Evolutionary conservation across 2,113 vertebrate genomes (phyloP).

Genomic region (Rousettus leschenaultii): DNA sequence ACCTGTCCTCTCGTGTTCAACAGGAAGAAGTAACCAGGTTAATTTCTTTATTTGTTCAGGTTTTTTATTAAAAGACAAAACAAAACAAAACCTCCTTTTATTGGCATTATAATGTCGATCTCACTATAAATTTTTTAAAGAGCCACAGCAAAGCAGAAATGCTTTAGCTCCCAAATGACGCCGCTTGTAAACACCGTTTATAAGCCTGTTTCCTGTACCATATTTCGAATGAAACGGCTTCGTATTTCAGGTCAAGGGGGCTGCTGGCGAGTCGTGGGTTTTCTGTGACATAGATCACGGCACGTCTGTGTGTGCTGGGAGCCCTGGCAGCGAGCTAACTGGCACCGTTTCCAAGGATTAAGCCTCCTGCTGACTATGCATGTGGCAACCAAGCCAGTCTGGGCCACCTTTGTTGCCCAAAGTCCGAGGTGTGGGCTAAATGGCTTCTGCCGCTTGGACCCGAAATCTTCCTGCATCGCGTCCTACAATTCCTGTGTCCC

Average conservation of each 20-base stretch:
- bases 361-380: not conserved
- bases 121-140: conserved; percentile 67
- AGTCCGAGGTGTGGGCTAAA: not conserved
- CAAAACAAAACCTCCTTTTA: not conserved
- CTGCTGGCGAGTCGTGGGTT: not conserved
- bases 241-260: not conserved
- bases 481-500: not conserved
- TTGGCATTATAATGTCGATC: conserved; percentile 59
- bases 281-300: not conserved
- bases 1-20: not conserved
- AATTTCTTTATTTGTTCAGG: conserved; percentile 16
- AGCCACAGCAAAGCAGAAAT: conserved; percentile 35
- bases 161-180: not conserved
- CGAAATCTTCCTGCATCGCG: not conserved
- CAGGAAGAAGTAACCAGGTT: not conserved
- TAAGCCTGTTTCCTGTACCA: not conserved
- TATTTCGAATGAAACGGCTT: not conserved
- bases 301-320: not conserved
- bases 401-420: not conserved
- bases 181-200: conserved; percentile 14
- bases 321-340: not conserved
- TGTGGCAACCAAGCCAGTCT: not conserved
- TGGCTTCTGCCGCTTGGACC: not conserved
- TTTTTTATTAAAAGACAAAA: not conserved
- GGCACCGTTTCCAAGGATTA: not conserved